Percentiles rank a stretch among this genome's conserved stretches.
Evolutionary conservation across 2,113 vertebrate species (phyloP).

Genomic region (Bothrops jararaca): DNA sequence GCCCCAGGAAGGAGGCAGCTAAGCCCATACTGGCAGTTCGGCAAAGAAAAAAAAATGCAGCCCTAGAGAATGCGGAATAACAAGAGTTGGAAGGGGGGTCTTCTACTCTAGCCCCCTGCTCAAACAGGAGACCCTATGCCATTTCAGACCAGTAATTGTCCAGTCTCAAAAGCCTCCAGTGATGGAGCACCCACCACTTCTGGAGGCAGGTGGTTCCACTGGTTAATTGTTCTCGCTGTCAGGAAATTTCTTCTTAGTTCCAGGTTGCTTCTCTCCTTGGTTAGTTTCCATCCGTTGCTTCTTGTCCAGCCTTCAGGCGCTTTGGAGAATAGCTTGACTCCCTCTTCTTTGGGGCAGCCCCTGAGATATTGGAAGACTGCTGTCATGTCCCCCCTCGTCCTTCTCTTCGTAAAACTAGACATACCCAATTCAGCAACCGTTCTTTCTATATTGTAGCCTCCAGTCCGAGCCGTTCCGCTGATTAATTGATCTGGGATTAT

Average conservation of each 20-base stretch:
- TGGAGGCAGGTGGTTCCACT: background rate
- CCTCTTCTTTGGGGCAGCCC: background rate
- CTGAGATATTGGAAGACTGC: accelerated
- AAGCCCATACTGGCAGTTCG: background rate
- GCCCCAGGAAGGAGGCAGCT: background rate
- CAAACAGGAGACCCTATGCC: no score
- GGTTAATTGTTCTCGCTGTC: background rate
- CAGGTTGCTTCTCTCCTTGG: background rate
- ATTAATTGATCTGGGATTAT: no score
- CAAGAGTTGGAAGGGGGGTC: background rate
- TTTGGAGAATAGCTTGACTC: background rate
- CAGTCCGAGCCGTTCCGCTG: no score
- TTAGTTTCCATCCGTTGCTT: background rate
- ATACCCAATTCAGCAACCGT: no score
- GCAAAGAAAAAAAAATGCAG: background rate
- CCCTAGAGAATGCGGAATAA: background rate
- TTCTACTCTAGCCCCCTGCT: background rate
- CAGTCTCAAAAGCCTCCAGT: background rate
- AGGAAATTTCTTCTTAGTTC: background rate
- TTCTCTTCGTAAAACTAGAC: background rate
- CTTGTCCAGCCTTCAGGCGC: background rate
- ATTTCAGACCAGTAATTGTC: no score
- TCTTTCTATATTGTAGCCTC: no score
- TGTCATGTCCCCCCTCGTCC: no score
- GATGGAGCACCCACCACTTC: background rate